Percentiles rank a stretch among this genome's conserved stretches.
phyloP scores from a whole-genome alignment of 2,797 vertebrate species.

The Nannoperca australis region DNA sequence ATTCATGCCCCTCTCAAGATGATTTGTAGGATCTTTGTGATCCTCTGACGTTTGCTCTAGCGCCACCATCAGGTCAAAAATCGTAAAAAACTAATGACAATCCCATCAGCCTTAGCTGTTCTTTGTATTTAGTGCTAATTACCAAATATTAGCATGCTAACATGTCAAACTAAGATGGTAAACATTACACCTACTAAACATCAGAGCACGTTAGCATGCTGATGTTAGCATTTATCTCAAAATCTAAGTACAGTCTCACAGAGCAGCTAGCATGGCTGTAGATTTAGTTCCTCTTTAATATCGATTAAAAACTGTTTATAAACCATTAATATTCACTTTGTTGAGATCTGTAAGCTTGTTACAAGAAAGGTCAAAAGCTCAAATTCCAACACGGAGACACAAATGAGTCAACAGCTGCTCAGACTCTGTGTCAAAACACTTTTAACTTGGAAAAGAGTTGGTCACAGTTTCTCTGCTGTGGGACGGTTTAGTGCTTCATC shows the following conservation, averaged over 20 bases:
- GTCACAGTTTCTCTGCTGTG: not conserved
- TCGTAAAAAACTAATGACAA: not conserved
- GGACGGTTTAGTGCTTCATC: not conserved
- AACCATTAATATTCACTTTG: not conserved
- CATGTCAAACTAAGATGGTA: too few relatives aligned
- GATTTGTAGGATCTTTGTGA: not conserved
- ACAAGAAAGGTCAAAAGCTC: too few relatives aligned
- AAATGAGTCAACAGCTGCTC: constrained; percentile 10
- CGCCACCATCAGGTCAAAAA: too few relatives aligned
- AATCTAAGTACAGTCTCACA: not conserved
- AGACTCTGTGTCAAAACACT: not conserved
- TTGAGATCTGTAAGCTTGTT: not conserved
- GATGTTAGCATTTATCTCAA: not conserved
- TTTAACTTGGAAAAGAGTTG: not conserved
- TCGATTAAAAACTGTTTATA: not conserved
- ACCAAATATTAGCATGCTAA: too few relatives aligned
- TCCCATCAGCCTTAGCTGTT: not conserved
- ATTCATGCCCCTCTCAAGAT: not conserved
- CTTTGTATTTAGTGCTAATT: not conserved
- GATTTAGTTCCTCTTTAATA: not conserved
- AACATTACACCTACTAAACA: too few relatives aligned
- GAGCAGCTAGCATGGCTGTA: not conserved
- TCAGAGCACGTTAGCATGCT: not conserved
- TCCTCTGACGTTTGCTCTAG: too few relatives aligned
- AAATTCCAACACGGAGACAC: not conserved